Conservation (phyloP, 1,140 invertebrate species). For the Dreissena polymorpha region DNA sequence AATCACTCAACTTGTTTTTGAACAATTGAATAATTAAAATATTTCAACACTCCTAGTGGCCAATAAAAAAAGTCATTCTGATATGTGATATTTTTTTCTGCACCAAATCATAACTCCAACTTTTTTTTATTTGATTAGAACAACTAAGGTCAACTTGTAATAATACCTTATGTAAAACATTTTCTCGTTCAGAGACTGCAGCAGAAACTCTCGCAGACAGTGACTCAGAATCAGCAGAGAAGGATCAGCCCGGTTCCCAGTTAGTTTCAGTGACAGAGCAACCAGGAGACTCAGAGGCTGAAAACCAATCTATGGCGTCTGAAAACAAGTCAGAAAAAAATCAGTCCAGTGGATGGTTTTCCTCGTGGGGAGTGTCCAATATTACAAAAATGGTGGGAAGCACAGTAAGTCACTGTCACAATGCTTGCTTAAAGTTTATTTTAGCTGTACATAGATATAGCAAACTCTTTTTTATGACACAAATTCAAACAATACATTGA, state of each 20-base stretch:
- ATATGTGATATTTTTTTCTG: too few relatives aligned
- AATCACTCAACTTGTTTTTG: too few relatives aligned
- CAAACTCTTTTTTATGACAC: too few relatives aligned
- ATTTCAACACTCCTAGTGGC: too few relatives aligned
- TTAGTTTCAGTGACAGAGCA: background rate
- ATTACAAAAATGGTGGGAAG: constrained; percentile 74
- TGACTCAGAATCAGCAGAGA: background rate
- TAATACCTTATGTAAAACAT: background rate
- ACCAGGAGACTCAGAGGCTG: background rate
- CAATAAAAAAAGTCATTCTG: too few relatives aligned
- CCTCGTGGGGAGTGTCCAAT: constrained; percentile 73
- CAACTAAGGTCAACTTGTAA: background rate
- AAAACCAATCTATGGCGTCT: constrained; percentile 14
- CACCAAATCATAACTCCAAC: too few relatives aligned
- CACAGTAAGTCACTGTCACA: constrained; percentile 63
- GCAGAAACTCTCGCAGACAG: background rate
- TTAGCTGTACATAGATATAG: too few relatives aligned
- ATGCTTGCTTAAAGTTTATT: too few relatives aligned
- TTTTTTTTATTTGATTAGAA: too few relatives aligned
- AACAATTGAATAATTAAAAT: too few relatives aligned
- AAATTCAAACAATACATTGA: too few relatives aligned
- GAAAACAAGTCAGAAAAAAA: constrained; percentile 26
- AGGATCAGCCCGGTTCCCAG: background rate
- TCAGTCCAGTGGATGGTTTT: constrained; percentile 67
- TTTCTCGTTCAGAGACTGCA: background rate